Evolutionary conservation across 2,113 vertebrate species (phyloP).

Genomic region (Hippocampus zosterae): DNA sequence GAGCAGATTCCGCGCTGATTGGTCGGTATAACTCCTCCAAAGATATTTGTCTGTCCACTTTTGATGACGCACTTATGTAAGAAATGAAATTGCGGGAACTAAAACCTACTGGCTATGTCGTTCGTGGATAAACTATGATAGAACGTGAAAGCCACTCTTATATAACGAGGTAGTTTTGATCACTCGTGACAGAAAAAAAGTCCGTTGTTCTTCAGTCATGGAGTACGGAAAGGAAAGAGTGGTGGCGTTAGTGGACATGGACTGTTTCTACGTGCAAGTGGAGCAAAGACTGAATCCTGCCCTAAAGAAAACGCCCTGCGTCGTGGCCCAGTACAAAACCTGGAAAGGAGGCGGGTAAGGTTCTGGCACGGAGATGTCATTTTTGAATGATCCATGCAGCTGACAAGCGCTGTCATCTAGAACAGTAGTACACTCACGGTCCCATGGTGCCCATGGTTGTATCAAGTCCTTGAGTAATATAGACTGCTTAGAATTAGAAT

Average conservation of each 20-base stretch:
- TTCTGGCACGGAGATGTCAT: conserved; percentile 11
- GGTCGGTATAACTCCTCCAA: not conserved
- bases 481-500: not conserved
- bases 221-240: conserved; percentile 80
- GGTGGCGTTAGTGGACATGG: conserved; percentile 91
- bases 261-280: conserved; percentile 97
- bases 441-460: not conserved
- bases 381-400: conserved; percentile 4
- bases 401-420: not conserved
- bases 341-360: conserved; percentile 93
- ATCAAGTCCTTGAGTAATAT: not conserved
- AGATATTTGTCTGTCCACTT: conserved; percentile 24
- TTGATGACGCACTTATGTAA: conserved; percentile 50
- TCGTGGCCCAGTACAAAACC: conserved; percentile 92
- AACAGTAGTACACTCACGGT: not conserved
- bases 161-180: not conserved
- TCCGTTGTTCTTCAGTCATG: conserved; percentile 54
- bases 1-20: not conserved
- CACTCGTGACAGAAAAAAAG: not conserved
- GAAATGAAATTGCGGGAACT: conserved; percentile 6
- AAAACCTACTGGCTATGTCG: not conserved
- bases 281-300: conserved; percentile 85
- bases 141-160: not conserved
- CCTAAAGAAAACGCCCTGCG: conserved; percentile 84
- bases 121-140: not conserved